phyloP scores from a whole-genome alignment of 2,797 vertebrate species.

The Vipera ursinii region DNA sequence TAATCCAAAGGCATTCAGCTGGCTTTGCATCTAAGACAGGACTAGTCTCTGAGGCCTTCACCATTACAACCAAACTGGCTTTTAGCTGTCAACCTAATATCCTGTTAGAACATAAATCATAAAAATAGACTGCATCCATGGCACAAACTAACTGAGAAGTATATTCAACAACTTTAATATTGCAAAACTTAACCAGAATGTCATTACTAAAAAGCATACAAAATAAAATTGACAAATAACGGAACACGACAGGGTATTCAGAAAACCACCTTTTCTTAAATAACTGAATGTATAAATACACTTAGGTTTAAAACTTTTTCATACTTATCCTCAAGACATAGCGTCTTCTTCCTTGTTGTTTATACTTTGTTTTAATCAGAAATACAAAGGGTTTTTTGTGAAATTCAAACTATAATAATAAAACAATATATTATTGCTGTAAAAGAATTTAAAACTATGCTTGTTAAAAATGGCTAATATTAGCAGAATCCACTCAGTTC shows the following conservation, averaged over 20 bases:
- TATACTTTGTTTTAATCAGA: constrained; percentile 30
- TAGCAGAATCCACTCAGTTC: constrained; percentile 48
- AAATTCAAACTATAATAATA: constrained; percentile 5
- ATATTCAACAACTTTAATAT: not conserved
- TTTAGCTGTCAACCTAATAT: not conserved
- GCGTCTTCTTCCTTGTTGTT: not conserved
- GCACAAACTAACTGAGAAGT: not conserved
- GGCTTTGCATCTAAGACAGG: not conserved
- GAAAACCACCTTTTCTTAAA: not conserved
- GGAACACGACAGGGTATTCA: not conserved
- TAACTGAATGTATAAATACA: not conserved
- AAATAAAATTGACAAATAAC: not conserved
- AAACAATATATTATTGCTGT: constrained; percentile 46
- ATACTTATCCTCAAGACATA: not conserved
- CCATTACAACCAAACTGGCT: not conserved
- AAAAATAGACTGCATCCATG: not conserved
- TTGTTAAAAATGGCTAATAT: constrained; percentile 44
- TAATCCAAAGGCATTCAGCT: not conserved
- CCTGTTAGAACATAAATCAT: not conserved
- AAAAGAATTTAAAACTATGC: constrained; percentile 53
- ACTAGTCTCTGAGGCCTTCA: not conserved
- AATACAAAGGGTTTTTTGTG: constrained; percentile 36
- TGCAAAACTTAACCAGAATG: not conserved
- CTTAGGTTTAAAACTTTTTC: not conserved
- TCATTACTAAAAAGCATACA: not conserved